Evolutionary conservation across 2,888 invertebrate species (phyloP).

Genomic region (Muscina levida): DNA sequence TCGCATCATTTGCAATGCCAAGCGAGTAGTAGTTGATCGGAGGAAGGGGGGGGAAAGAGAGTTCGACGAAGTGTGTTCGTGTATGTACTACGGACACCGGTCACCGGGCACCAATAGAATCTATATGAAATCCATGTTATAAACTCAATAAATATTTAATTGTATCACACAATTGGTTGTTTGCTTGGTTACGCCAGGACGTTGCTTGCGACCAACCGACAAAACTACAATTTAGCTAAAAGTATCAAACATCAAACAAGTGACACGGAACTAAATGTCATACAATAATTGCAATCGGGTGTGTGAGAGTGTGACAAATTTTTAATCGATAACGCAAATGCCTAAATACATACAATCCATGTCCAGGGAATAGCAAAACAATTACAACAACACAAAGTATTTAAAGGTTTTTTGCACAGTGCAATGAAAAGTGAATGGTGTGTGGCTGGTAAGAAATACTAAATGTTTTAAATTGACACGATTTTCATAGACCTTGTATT

Average conservation of each 20-base stretch:
- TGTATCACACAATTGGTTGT: slow-evolving; percentile 37
- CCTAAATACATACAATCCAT: no score
- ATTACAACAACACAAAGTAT: neutral
- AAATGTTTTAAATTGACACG: no score
- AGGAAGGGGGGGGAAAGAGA: neutral
- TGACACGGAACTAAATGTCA: slow-evolving; percentile 29
- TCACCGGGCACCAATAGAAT: slow-evolving; percentile 9
- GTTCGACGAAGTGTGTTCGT: neutral
- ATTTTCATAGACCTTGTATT: no score
- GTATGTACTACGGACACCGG: neutral
- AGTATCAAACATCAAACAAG: slow-evolving; percentile 35
- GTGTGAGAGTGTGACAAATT: slow-evolving; percentile 27
- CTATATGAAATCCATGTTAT: slow-evolving; percentile 46
- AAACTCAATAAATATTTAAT: slow-evolving; percentile 58
- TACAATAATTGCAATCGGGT: slow-evolving; percentile 37
- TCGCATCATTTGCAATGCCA: neutral
- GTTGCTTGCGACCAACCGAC: neutral
- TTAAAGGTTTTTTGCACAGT: no score
- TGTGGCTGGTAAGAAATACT: no score
- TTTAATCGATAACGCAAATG: slow-evolving; percentile 18
- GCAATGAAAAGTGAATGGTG: no score
- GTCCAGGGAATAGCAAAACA: no score
- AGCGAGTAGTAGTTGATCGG: neutral
- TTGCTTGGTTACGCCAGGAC: slow-evolving; percentile 19
- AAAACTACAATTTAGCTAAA: slow-evolving; percentile 47